These are phyloP conservation scores for Drosophila neutralis DNA, from an alignment of 2,888 invertebrate genomes.

Conservation along the genomic window DNA sequence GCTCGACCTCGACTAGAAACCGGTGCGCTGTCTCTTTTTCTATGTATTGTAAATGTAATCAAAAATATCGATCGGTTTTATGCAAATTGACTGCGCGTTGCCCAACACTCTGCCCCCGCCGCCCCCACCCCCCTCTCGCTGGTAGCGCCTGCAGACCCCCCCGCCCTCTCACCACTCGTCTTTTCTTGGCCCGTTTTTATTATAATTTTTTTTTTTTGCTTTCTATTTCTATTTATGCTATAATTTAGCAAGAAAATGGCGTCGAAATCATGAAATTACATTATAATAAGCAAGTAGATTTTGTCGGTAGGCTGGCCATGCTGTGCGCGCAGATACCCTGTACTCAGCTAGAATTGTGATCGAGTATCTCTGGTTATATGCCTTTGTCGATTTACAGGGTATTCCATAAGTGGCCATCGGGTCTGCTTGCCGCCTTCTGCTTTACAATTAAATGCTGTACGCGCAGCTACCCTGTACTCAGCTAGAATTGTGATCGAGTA, in stretches of 20 bases:
- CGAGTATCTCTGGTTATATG: not conserved
- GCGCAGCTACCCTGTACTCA: constrained; percentile 23
- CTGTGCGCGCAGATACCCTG: constrained; percentile 27
- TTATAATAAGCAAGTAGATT: constrained; percentile 70
- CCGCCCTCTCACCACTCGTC: constrained; percentile 14
- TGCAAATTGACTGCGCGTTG: constrained; percentile 83
- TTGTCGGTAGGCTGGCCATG: constrained; percentile 1
- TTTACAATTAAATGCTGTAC: constrained; percentile 60
- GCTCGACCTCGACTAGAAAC: constrained; percentile 65
- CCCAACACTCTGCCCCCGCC: constrained; percentile 34
- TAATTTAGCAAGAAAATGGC: constrained; percentile 81
- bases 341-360: not conserved
- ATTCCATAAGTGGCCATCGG: not conserved
- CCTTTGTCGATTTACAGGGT: not conserved
- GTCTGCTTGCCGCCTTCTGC: constrained; percentile 13
- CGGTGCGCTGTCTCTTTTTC: constrained; percentile 68
- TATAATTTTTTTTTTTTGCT: constrained; percentile 55
- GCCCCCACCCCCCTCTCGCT: constrained; percentile 4
- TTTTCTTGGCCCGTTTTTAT: constrained; percentile 63
- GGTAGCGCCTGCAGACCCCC: not conserved
- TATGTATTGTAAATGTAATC: constrained; percentile 77
- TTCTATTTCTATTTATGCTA: constrained; percentile 79
- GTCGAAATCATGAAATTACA: constrained; percentile 79
- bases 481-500: not conserved
- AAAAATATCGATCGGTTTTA: constrained; percentile 84